These are phyloP conservation scores for Ceratina australensis DNA, from an alignment of 1,140 invertebrate species.

Conservation along the genomic window DNA sequence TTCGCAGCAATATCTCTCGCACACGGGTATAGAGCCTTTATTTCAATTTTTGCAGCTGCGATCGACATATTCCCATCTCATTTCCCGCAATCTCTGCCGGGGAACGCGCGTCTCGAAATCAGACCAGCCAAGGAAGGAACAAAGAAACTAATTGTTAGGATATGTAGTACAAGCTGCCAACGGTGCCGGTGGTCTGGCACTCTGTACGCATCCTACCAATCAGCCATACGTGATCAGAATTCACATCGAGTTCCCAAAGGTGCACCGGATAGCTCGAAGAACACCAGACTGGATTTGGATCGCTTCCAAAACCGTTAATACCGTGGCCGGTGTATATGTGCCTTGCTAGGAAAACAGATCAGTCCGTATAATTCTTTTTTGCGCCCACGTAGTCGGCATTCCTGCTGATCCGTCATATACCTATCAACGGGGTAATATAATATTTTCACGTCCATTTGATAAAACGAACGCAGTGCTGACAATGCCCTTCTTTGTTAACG, in stretches of 20 bases:
- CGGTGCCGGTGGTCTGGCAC: slow-evolving; percentile 16
- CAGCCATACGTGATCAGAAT: slow-evolving; percentile 49
- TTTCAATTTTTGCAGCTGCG: background rate
- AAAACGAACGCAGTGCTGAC: no score
- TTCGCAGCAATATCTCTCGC: background rate
- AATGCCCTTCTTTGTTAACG: background rate
- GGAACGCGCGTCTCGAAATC: slow-evolving; percentile 19
- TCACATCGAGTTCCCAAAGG: slow-evolving; percentile 8
- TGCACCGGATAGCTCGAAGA: background rate
- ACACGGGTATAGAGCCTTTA: background rate
- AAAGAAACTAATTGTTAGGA: background rate
- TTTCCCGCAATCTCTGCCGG: background rate
- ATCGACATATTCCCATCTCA: background rate
- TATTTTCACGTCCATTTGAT: background rate
- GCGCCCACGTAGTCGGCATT: background rate
- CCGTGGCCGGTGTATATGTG: background rate
- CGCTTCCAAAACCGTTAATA: slow-evolving; percentile 44
- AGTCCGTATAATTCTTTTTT: slow-evolving; percentile 1
- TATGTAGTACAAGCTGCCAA: background rate
- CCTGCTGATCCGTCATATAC: background rate
- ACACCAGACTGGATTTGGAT: slow-evolving; percentile 23
- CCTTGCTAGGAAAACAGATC: slow-evolving; percentile 1
- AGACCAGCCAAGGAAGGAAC: slow-evolving; percentile 2
- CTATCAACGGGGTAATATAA: background rate
- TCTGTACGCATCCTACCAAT: slow-evolving; percentile 38